phyloP scores from a whole-genome alignment of 2,888 invertebrate species.

The Odiellus spinosus region DNA sequence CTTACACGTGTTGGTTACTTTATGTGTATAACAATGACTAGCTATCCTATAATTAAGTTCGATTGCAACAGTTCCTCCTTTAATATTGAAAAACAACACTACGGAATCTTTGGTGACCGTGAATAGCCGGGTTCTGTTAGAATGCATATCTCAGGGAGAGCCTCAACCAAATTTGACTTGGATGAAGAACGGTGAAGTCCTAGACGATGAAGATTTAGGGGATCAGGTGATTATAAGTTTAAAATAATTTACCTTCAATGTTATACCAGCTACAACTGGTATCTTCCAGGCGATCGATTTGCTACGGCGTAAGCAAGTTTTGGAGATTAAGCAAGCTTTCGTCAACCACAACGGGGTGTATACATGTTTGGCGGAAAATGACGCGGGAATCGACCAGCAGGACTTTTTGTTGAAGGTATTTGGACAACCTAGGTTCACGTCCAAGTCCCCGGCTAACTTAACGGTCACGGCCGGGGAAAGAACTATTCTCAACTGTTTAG shows the following conservation, averaged over 20 bases:
- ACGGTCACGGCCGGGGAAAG: too few species aligned
- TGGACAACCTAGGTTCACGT: not conserved
- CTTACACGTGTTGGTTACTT: too few species aligned
- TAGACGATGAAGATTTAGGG: conserved; percentile 1
- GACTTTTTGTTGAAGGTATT: conserved; percentile 8
- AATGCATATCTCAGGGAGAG: conserved; percentile 35
- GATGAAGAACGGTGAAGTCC: conserved; percentile 33
- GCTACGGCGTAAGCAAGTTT: not conserved
- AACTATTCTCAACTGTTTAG: conserved; percentile 4
- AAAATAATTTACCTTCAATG: too few species aligned
- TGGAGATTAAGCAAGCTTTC: conserved; percentile 14
- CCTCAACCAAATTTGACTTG: conserved; percentile 34
- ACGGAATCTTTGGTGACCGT: too few species aligned
- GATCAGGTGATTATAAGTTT: too few species aligned
- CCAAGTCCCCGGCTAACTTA: not conserved
- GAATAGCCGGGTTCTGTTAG: conserved; percentile 19
- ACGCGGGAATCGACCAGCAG: conserved; percentile 24
- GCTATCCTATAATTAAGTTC: too few species aligned
- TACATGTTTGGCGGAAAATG: conserved; percentile 24
- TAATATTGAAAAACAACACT: too few species aligned
- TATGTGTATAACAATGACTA: too few species aligned
- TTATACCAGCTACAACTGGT: too few species aligned
- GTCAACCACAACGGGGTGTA: conserved; percentile 22
- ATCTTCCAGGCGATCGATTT: too few species aligned
- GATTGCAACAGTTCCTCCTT: too few species aligned